Percentiles rank a stretch among this genome's conserved stretches.
Conservation (phyloP, 2,797 vertebrate species). For the Erithacus rubecula region DNA sequence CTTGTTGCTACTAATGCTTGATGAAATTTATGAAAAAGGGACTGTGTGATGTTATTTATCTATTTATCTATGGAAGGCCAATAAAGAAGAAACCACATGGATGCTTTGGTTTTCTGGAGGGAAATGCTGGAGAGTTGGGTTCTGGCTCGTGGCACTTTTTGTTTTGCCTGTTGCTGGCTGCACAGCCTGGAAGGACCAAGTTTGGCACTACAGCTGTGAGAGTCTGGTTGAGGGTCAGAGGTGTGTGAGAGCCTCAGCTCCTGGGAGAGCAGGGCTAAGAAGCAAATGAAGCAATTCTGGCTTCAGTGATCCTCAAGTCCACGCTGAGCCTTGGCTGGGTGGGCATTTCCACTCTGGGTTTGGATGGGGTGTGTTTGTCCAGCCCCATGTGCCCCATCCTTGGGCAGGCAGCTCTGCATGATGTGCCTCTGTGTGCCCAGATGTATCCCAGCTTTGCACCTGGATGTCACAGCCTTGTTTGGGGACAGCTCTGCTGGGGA, state of each 20-base stretch:
- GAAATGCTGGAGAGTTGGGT: not conserved
- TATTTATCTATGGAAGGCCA: not conserved
- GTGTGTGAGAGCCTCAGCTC: not conserved
- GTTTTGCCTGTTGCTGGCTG: not conserved
- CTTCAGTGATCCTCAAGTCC: not conserved
- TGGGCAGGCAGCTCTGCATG: not conserved
- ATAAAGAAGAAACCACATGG: not conserved
- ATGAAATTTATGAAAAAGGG: not conserved
- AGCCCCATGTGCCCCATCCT: accelerated
- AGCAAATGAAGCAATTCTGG: not conserved
- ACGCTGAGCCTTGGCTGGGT: accelerated
- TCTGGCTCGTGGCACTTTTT: not conserved
- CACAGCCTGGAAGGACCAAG: not conserved
- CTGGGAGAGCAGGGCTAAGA: not conserved
- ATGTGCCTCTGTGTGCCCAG: accelerated
- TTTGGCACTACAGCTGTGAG: not conserved
- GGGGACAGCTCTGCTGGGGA: not conserved
- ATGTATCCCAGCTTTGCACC: not conserved
- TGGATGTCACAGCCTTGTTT: not conserved
- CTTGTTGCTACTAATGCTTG: not conserved
- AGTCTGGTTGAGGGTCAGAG: not conserved
- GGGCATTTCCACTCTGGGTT: not conserved
- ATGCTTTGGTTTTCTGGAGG: not conserved
- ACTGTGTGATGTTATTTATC: accelerated
- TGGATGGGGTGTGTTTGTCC: not conserved